A percentile compares a stretch with the other conserved stretches of the same genome.
Conservation (phyloP, 2,797 vertebrate species). For the Pyrocephalus nanus region DNA sequence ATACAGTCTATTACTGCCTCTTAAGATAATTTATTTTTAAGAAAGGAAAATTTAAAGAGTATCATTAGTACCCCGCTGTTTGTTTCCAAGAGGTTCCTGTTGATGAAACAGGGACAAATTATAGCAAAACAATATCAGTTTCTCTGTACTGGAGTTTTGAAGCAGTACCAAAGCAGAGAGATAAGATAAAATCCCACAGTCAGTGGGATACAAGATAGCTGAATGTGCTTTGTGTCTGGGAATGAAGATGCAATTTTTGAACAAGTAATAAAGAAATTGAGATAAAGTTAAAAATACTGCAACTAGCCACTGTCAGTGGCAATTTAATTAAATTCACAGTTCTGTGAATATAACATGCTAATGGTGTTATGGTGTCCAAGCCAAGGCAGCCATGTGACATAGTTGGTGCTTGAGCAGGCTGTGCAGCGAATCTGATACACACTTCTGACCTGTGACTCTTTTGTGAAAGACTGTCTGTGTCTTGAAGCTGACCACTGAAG, state of each 20-base stretch:
- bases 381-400: not conserved
- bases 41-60: not conserved
- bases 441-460: not conserved
- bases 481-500: not conserved
- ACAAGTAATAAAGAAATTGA: not conserved
- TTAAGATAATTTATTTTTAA: constrained; percentile 23
- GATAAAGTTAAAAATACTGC: not conserved
- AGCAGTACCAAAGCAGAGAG: not conserved
- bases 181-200: not conserved
- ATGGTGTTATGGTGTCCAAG: not conserved
- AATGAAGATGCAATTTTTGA: not conserved
- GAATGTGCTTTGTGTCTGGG: not conserved
- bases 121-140: not conserved
- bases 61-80: not conserved
- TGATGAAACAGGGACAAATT: not conserved
- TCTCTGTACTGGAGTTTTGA: not conserved
- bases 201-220: not conserved
- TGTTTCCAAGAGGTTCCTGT: constrained; percentile 8
- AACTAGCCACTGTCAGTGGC: not conserved
- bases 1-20: not conserved
- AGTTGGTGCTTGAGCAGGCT: not conserved
- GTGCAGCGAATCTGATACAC: not conserved
- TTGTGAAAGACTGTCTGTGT: not conserved
- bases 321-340: not conserved
- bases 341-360: not conserved